Base-by-base conservation (phyloP, 2,113 vertebrate genomes). In the Brachyhypopomus gauderio region DNA sequence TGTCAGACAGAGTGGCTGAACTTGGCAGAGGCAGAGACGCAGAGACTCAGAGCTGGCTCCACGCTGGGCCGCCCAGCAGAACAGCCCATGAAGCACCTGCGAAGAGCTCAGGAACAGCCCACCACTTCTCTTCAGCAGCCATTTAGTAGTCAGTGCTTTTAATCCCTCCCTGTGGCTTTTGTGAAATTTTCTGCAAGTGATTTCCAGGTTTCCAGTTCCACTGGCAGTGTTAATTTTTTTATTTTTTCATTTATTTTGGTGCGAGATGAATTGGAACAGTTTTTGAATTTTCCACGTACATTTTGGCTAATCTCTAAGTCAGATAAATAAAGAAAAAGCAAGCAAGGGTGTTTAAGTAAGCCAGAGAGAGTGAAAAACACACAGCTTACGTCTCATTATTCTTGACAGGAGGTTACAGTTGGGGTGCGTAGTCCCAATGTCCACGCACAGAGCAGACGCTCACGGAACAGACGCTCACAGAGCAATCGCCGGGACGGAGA, bases 1-100 rank as follows among this genome's bases (percentile, higher is more conserved):
- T 85, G 86, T 89, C 88, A 81, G 73, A 80, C 75, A 80, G 30
- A 75, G 55, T 72, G 64, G 20, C 20, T 27, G 62, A 80, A 69
- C 70, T 64, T 75, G 64, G 38, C 22, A 67, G 30, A 72, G 38
- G 41, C 79, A 85, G 70, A 38, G 45, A 76, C 11, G 41, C 73
- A 83, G 70, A 38, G 45, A 76, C 11, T 30, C 73, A 83, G 52
- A 84, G 70, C 69, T 16, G 80, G 70, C 70, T 16, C 77, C 74
- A 69, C 60, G 74, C 55, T 55, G 75, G 69, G 23, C 72, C 60
- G 58, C 55, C 62, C 72, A 75, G 75, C 45, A 75, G 48, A 75
- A 75, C 79, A 75, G 79, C 30, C 79, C 67, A 63, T 30, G 30
- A 30, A 1, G 30, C 30, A 30, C 30, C 30, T 30, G 30, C 30